Evolutionary conservation across 2,888 invertebrate genomes (phyloP).

Genomic region (Drosophila paracracens): DNA sequence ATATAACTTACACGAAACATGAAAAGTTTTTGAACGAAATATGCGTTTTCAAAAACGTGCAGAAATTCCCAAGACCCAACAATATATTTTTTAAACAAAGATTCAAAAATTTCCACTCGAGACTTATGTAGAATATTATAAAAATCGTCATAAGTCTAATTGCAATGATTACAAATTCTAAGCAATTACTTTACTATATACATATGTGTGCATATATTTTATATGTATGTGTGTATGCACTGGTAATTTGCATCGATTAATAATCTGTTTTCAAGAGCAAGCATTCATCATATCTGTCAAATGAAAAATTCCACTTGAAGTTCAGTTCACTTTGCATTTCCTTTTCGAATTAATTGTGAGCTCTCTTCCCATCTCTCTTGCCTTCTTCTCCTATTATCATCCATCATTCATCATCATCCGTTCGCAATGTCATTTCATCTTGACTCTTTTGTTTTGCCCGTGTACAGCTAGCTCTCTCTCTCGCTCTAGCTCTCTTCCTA

Average conservation of each 20-base stretch:
- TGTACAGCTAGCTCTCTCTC: not conserved
- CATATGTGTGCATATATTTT: not conserved
- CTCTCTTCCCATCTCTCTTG: not conserved
- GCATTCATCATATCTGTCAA: slow-evolving; percentile 54
- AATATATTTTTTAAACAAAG: not conserved
- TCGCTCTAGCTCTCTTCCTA: not conserved
- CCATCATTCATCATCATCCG: slow-evolving; percentile 58
- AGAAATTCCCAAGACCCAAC: not conserved
- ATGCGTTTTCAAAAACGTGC: not conserved
- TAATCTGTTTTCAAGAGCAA: slow-evolving; percentile 30
- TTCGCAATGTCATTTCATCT: slow-evolving; percentile 41
- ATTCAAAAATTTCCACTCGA: not conserved
- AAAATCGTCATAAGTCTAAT: not conserved
- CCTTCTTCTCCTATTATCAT: slow-evolving; percentile 11
- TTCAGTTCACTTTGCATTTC: slow-evolving; percentile 46
- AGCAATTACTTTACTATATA: not conserved
- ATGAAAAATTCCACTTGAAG: slow-evolving; percentile 38
- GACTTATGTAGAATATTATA: not conserved
- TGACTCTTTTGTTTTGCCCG: slow-evolving; percentile 20
- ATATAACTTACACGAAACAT: not conserved
- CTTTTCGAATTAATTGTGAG: slow-evolving; percentile 36
- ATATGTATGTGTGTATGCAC: too few relatives aligned
- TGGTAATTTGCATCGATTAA: slow-evolving; percentile 39
- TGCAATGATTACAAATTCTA: not conserved
- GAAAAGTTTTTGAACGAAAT: not conserved